These are phyloP conservation scores for Oxyruncus cristatus DNA, from an alignment of 2,113 vertebrate genomes.

Conservation along the genomic window DNA sequence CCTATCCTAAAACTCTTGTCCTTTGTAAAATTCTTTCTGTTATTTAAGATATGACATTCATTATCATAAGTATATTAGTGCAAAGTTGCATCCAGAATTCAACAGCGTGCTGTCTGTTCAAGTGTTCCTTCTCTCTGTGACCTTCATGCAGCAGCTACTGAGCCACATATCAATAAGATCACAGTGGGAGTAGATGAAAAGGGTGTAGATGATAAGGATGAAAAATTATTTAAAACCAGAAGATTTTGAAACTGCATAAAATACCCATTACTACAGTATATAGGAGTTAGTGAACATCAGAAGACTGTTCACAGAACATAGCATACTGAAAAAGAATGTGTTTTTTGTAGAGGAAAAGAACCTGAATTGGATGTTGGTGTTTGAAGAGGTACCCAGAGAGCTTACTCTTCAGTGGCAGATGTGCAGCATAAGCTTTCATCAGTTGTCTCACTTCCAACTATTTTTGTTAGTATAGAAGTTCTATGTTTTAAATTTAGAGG, in stretches of 20 bases:
- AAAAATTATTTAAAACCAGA: not conserved
- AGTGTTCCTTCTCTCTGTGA: not conserved
- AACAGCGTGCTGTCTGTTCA: not conserved
- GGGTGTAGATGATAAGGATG: not conserved
- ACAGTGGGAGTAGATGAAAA: not conserved
- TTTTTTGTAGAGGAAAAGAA: not conserved
- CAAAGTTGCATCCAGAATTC: not conserved
- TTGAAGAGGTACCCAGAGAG: not conserved
- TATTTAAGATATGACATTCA: not conserved
- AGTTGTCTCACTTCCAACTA: not conserved
- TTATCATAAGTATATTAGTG: not conserved
- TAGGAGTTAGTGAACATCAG: not conserved
- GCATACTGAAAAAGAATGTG: not conserved
- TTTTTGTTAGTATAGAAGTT: not conserved
- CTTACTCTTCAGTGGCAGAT: not conserved
- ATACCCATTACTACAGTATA: not conserved
- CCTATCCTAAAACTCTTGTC: not conserved
- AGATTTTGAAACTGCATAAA: not conserved
- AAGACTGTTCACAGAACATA: not conserved
- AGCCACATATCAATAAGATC: not conserved
- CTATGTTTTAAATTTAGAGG: not conserved
- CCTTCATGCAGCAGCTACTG: not conserved
- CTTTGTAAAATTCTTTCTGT: not conserved
- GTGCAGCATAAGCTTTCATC: not conserved
- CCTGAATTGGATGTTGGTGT: not conserved